These are phyloP conservation scores for Prosopocoilus inquinatus DNA, from an alignment of 2,888 invertebrate genomes.

Conservation along the genomic window DNA sequence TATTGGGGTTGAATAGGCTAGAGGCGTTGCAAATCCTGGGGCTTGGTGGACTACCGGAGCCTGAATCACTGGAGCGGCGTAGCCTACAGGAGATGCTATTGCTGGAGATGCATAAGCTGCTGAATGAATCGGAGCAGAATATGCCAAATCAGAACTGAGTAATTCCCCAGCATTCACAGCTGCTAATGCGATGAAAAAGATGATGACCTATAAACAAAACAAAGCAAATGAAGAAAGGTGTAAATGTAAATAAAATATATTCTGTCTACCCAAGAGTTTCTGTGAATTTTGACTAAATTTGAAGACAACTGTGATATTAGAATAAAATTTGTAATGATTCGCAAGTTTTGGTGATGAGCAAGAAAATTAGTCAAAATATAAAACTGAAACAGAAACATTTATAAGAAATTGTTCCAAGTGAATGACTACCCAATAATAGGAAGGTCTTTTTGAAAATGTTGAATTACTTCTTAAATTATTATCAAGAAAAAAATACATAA, in stretches of 20 bases:
- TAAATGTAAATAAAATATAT: not conserved
- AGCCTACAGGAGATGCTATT: not conserved
- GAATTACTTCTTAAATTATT: too few relatives aligned
- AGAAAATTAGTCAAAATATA: too few relatives aligned
- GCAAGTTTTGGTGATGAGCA: too few relatives aligned
- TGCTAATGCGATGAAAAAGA: slow-evolving; percentile 8
- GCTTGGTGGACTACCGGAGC: slow-evolving; percentile 5
- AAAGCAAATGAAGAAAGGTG: not conserved
- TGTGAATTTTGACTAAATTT: too few relatives aligned
- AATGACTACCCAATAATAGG: too few relatives aligned
- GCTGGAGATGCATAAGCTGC: not conserved
- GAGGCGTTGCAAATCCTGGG: slow-evolving; percentile 5
- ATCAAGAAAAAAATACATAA: too few relatives aligned
- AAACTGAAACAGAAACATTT: too few relatives aligned
- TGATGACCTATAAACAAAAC: slow-evolving; percentile 3
- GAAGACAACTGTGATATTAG: too few relatives aligned
- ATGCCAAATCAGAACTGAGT: slow-evolving; percentile 1
- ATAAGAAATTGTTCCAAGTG: too few relatives aligned
- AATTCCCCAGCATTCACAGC: slow-evolving; percentile 12
- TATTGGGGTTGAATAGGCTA: slow-evolving; percentile 7
- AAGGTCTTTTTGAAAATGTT: too few relatives aligned
- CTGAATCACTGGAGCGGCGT: not conserved
- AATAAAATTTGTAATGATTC: too few relatives aligned
- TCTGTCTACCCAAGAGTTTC: too few relatives aligned
- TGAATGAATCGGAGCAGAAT: not conserved